Evolutionary conservation across 2,113 vertebrate genomes (phyloP).

Genomic region (Amphilophus citrinellus): DNA sequence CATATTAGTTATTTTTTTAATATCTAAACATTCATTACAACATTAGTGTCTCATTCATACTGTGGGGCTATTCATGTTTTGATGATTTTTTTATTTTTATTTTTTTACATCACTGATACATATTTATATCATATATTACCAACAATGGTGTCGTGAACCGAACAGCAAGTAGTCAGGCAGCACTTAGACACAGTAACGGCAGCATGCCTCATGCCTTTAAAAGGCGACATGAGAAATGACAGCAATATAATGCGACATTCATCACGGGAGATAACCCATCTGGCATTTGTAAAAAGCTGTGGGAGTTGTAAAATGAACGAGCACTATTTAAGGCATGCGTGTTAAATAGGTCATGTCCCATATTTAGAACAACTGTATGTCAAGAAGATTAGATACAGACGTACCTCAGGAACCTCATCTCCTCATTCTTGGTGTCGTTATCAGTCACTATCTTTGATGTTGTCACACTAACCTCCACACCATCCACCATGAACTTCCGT

Average conservation of each 20-base stretch:
- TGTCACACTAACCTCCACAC: conserved; percentile 98
- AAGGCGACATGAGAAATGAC: conserved; percentile 50
- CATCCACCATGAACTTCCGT: conserved; percentile 97
- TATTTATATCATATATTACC: background rate
- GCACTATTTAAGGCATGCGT: conserved; percentile 56
- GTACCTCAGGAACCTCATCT: conserved; percentile 95
- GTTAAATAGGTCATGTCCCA: conserved; percentile 60
- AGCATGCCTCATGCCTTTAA: conserved; percentile 47
- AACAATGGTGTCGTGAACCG: background rate
- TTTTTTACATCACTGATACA: background rate
- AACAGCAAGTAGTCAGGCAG: background rate
- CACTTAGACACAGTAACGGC: background rate
- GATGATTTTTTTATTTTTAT: background rate
- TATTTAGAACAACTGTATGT: conserved; percentile 34
- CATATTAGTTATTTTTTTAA: background rate
- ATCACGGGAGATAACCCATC: conserved; percentile 56
- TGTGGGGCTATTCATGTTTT: background rate
- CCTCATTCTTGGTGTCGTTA: conserved; percentile 95
- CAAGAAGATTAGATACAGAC: conserved; percentile 18
- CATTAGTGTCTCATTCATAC: background rate
- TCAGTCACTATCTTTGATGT: conserved; percentile 98
- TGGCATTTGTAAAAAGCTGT: conserved; percentile 66
- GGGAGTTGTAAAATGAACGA: conserved; percentile 48
- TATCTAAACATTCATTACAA: background rate
- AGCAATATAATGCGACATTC: conserved; percentile 31